Percentiles rank a stretch among this genome's conserved stretches.
phyloP scores from a whole-genome alignment of 2,113 vertebrate genomes.

The Gopherus flavomarginatus region DNA sequence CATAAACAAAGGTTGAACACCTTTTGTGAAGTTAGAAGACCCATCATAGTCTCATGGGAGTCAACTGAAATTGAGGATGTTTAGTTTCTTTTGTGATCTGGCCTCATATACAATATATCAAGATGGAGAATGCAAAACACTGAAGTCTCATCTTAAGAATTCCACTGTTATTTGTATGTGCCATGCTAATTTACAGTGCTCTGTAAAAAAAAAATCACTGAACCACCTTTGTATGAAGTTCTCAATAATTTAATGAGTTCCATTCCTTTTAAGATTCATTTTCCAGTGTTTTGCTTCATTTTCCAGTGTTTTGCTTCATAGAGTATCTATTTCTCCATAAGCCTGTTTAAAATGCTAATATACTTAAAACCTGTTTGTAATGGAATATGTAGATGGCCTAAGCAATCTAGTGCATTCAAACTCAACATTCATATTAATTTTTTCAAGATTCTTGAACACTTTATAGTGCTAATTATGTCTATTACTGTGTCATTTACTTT shows the following conservation, averaged over 20 bases:
- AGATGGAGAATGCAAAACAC: not conserved
- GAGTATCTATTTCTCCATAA: slow-evolving; percentile 68
- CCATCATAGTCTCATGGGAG: not conserved
- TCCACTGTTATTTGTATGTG: not conserved
- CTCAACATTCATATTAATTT: slow-evolving; percentile 81
- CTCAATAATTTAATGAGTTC: slow-evolving; percentile 50
- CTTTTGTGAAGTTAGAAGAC: not conserved
- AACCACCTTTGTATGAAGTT: not conserved
- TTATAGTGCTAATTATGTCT: slow-evolving; percentile 87
- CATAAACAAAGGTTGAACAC: not conserved
- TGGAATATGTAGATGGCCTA: slow-evolving; percentile 78
- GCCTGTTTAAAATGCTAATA: slow-evolving; percentile 77
- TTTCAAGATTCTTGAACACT: slow-evolving; percentile 79
- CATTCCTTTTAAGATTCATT: slow-evolving; percentile 53
- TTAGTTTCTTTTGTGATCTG: not conserved
- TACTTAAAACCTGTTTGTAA: slow-evolving; percentile 81
- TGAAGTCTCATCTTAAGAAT: not conserved
- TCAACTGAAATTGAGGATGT: not conserved
- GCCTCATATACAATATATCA: not conserved
- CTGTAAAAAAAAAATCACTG: not conserved
- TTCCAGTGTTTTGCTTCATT: slow-evolving; percentile 63
- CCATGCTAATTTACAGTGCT: not conserved
- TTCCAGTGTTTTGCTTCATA: slow-evolving; percentile 59
- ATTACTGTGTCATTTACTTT: slow-evolving; percentile 85
- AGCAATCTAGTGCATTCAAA: slow-evolving; percentile 79